Percentiles rank a stretch among this genome's conserved stretches.
These are phyloP conservation scores for Drosophila tripunctata DNA, from an alignment of 2,888 invertebrate species.

Conservation along the genomic window DNA sequence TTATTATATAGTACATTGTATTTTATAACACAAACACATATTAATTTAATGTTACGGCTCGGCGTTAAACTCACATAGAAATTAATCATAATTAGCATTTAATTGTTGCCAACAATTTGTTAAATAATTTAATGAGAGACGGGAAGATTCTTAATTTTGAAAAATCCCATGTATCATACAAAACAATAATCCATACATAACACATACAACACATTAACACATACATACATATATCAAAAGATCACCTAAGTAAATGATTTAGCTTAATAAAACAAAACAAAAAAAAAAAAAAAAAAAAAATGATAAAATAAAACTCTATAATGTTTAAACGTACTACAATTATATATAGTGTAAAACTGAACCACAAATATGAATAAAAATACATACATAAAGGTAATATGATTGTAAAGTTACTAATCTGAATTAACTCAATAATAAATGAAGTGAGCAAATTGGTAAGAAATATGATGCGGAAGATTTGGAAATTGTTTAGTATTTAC, in stretches of 20 bases:
- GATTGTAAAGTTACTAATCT: constrained; percentile 32
- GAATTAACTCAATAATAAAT: constrained; percentile 1
- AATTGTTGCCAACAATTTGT: constrained; percentile 52
- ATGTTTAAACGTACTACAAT: no score
- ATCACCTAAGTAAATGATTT: constrained; percentile 42
- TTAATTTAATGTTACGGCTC: constrained; percentile 5
- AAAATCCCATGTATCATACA: constrained; percentile 40
- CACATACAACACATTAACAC: background rate
- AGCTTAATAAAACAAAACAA: constrained; percentile 44
- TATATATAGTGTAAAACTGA: constrained; percentile 25
- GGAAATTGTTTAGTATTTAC: constrained; percentile 39
- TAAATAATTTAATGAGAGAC: constrained; percentile 28
- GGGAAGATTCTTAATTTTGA: no score
- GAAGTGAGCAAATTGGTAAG: background rate
- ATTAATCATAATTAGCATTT: constrained; percentile 36
- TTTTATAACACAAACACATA: constrained; percentile 21
- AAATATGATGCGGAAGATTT: constrained; percentile 29
- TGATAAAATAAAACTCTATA: constrained; percentile 1
- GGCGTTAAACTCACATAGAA: constrained; percentile 3
- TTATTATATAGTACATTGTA: constrained; percentile 12
- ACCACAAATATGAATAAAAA: constrained; percentile 27
- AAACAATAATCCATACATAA: constrained; percentile 1
- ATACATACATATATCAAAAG: constrained; percentile 6
- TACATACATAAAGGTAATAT: constrained; percentile 3
- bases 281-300: background rate